Evolutionary conservation across 2,113 vertebrate genomes (phyloP).

Genomic region (Hemiprocne comata): DNA sequence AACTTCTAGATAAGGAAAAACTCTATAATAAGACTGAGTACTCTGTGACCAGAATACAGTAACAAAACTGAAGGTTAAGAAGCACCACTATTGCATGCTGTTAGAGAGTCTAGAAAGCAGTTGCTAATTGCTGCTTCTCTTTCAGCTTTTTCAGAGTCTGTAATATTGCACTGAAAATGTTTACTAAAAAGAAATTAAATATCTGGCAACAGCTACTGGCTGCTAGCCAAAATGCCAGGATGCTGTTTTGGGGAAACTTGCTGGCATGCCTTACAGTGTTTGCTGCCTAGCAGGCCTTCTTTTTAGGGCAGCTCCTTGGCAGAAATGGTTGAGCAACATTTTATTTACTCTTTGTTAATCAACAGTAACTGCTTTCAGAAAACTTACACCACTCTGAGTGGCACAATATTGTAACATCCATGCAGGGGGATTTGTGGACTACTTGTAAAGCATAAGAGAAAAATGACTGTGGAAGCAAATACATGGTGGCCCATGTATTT

Average conservation of each 20-base stretch:
- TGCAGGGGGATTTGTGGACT: not conserved
- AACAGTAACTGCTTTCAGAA: not conserved
- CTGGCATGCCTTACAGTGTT: not conserved
- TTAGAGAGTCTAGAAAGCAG: not conserved
- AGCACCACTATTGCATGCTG: not conserved
- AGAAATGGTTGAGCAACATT: not conserved
- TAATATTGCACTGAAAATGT: not conserved
- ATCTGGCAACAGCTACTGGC: not conserved
- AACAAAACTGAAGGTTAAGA: not conserved
- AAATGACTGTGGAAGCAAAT: not conserved
- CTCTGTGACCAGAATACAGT: not conserved
- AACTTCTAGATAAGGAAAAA: not conserved
- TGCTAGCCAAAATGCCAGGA: not conserved
- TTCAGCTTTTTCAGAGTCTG: not conserved
- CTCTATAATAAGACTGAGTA: not conserved
- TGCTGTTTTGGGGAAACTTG: not conserved
- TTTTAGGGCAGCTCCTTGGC: not conserved
- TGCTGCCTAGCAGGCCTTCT: not conserved
- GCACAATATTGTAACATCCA: not conserved
- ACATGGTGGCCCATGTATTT: too few species aligned
- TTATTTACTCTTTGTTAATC: not conserved
- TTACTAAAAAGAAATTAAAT: not conserved
- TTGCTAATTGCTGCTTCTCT: not conserved
- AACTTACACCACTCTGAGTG: not conserved
- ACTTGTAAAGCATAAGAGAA: not conserved